Evolutionary conservation across 2,113 vertebrate genomes (phyloP), one percentile per base, ranked within the genome.

Genomic region (Enhydra lutris): DNA sequence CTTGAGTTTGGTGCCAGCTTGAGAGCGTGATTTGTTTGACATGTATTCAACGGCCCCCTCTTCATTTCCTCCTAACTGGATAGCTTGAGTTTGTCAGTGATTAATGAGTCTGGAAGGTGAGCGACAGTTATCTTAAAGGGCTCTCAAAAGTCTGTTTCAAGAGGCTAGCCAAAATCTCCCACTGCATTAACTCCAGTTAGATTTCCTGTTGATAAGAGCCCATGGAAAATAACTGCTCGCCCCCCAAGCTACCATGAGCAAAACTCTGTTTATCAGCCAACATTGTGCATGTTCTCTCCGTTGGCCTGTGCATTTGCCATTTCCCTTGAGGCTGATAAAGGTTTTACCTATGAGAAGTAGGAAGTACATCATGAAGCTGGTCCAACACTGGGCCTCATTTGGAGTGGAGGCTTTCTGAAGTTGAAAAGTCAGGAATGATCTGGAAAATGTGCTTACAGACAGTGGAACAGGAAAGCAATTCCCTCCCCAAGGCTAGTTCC

Each of bases 181-280:
- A 0, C 95, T 94, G 79, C 89, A 86, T 97, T 97, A 94, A 93
- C 93, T 91, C 59, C 34, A 96, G 92, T 89, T 95, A 95, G 97
- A 98, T 98, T 98, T 98, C 98, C 98, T 98, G 98, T 87, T 97
- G 97, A 97, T 98, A 98, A 91, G 29, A 88, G 57, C 39, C 83
- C 67, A 6, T 93, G 95, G 97, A 95, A 98, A 98, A 98, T 96
- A 83, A 93, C 92, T 3, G 0, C 42, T 85, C 4, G 9, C 69
- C 84, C 84, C 47, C 52, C 50, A 81, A 42, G 80, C 71, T 91
- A 65, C 91, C 73, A 61, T 69, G 45, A 96, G 65, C 47, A 55
- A 11, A 94, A 67, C 87, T 78, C 89, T 85, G 88, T 83, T 96
- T 96, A 59, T 97, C 95, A 89, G 96, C 65, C 78, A 89, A 31